Base-by-base conservation (phyloP, 92 coral and sea anemone species). In the Heteractis magnifica region DNA sequence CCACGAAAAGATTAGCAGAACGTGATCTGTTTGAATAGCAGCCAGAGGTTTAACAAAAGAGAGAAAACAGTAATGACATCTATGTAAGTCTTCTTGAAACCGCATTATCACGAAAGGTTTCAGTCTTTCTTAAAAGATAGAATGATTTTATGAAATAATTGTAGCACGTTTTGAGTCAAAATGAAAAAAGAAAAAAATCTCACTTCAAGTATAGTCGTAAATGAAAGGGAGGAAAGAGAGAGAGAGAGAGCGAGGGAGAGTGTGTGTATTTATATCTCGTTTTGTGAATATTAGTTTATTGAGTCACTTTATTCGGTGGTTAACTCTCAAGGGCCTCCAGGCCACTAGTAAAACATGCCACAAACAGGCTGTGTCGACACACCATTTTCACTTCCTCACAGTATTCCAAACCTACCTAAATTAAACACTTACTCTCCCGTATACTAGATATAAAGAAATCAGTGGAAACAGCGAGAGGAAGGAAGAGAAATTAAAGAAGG, bases 1-100 rank as follows among this genome's bases (percentile, higher is more conserved):
- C 81, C 71, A 68, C 75, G 49, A 21, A 78, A 20, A 15, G 21
- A 34, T 34, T 16, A 48, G 56, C 50, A 68, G 15, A 81, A 81
- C 84, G 84, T 83, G 79, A 83, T 50, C 49, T 8, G 10, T 12
- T 26, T 26, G 9, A 53, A 53, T 12, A 3, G 58, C 58, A 12
- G 1, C 11, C 48, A 26, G 18, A n/a, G 15, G 16, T 20, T 9
- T 68, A 34, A 68, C 49, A 10, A 68, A 20, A 68, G 73, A 23
- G 8, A 68, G 9, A 68, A 4, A 9, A 10, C 70, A 26, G 2
- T 4, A 26, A 68, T 20, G 49, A 8, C 11, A 68, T 21, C 73
- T 12, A 34, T 34, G 49, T 26, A 6, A 6, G 41, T 10, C 73
- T 68, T 23, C 4, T 68, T 68, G 73, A 6, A 23, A 68, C 11